These are phyloP conservation scores for Tamias sibiricus DNA, from an alignment of 2,113 vertebrate species.

Conservation along the genomic window DNA sequence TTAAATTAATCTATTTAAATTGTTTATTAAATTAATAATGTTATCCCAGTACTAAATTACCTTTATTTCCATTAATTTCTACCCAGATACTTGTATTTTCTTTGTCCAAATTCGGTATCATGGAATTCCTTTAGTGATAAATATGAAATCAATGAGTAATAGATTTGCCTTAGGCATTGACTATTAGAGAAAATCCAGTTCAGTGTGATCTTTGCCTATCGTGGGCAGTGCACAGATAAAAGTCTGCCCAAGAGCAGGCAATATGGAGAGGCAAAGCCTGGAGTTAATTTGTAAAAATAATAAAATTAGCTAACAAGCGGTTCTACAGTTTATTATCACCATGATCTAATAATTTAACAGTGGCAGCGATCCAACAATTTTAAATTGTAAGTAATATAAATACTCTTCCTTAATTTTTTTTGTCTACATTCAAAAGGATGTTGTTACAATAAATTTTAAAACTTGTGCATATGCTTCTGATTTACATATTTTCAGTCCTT, in stretches of 20 bases:
- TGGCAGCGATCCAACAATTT: neutral
- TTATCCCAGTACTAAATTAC: neutral
- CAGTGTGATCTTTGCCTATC: neutral
- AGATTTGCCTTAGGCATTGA: neutral
- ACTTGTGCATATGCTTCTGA: neutral
- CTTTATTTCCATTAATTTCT: neutral
- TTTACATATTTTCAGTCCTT: neutral
- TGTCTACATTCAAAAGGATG: neutral
- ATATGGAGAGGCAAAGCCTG: accelerated
- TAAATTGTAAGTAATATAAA: neutral
- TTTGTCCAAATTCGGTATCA: neutral
- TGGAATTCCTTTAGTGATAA: neutral
- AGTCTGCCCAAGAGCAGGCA: neutral
- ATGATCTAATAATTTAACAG: neutral
- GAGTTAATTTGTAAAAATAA: neutral
- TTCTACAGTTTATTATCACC: neutral
- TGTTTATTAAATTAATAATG: no score
- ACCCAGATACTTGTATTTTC: neutral
- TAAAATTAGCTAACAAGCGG: neutral
- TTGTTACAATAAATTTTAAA: neutral
- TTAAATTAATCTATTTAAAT: neutral
- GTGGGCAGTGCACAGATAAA: neutral
- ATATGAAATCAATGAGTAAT: neutral
- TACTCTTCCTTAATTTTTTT: neutral
- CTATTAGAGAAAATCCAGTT: neutral